Percentiles rank a stretch among this genome's conserved stretches.
Evolutionary conservation across 2,113 vertebrate species (phyloP).

Genomic region (Archilochus colubris): DNA sequence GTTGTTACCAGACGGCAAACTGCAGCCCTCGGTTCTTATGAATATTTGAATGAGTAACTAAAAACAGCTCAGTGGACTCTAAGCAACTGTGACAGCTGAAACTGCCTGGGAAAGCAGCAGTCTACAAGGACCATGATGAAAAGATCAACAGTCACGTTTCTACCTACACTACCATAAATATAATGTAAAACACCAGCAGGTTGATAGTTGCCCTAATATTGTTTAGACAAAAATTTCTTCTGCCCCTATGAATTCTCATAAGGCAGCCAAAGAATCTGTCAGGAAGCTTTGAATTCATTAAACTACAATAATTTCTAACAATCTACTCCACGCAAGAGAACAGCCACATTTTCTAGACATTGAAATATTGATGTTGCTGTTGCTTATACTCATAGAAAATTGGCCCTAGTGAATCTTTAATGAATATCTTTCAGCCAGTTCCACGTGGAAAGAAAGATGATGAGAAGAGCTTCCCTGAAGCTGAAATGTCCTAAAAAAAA

Average conservation of each 20-base stretch:
- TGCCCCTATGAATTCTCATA: conserved; percentile 23
- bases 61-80: conserved; percentile 87
- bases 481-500: conserved; percentile 8
- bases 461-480: conserved; percentile 36
- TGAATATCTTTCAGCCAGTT: conserved; percentile 78
- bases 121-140: conserved; percentile 71
- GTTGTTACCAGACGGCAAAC: conserved; percentile 84
- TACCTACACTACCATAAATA: not conserved
- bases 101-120: conserved; percentile 77
- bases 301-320: conserved; percentile 61
- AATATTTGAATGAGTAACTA: conserved; percentile 93
- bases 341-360: conserved; percentile 47
- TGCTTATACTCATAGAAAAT: conserved; percentile 81
- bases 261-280: not conserved
- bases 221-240: not conserved
- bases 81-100: conserved; percentile 89
- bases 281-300: conserved; percentile 59
- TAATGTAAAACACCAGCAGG: not conserved
- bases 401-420: conserved; percentile 84
- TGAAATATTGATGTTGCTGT: conserved; percentile 88
- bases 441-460: conserved; percentile 50
- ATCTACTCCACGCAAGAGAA: conserved; percentile 46
- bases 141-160: conserved; percentile 60
- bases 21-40: conserved; percentile 80
- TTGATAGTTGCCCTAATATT: conserved; percentile 12